phyloP scores from a whole-genome alignment of 2,888 invertebrate species.

The Sarcophaga variegata region DNA sequence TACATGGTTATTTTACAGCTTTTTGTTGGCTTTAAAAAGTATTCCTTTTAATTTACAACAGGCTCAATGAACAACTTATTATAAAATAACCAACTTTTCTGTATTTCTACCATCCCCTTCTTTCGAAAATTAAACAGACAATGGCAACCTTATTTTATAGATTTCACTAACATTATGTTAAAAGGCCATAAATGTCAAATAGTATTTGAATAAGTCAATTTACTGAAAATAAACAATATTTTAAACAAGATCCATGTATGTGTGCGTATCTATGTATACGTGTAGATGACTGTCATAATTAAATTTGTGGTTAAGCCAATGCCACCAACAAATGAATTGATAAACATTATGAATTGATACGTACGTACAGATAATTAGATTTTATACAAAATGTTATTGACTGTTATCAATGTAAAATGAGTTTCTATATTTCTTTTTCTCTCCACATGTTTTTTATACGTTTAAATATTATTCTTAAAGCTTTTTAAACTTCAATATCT shows the following conservation, averaged over 20 bases:
- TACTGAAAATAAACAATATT: neutral
- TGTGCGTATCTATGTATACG: neutral
- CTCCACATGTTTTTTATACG: neutral
- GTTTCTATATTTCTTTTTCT: no score
- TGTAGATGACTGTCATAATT: constrained; percentile 55
- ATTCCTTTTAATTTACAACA: no score
- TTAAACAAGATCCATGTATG: neutral
- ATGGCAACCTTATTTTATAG: neutral
- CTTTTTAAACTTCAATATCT: neutral
- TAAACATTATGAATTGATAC: constrained; percentile 23
- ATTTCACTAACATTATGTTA: neutral
- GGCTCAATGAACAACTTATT: no score
- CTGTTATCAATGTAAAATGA: neutral
- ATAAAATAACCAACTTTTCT: no score
- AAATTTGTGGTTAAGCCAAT: constrained; percentile 63
- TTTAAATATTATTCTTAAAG: neutral
- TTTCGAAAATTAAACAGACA: no score
- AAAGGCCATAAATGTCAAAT: neutral
- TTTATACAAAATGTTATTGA: neutral
- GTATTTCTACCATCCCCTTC: no score
- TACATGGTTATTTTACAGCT: no score
- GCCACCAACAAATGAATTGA: constrained; percentile 55
- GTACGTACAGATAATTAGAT: constrained; percentile 14
- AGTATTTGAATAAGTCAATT: neutral
- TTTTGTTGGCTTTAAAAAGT: no score